Percentiles rank a stretch among this genome's conserved stretches.
These are phyloP conservation scores for Tigriopus californicus DNA, from an alignment of 2,888 invertebrate genomes.

Conservation along the genomic window DNA sequence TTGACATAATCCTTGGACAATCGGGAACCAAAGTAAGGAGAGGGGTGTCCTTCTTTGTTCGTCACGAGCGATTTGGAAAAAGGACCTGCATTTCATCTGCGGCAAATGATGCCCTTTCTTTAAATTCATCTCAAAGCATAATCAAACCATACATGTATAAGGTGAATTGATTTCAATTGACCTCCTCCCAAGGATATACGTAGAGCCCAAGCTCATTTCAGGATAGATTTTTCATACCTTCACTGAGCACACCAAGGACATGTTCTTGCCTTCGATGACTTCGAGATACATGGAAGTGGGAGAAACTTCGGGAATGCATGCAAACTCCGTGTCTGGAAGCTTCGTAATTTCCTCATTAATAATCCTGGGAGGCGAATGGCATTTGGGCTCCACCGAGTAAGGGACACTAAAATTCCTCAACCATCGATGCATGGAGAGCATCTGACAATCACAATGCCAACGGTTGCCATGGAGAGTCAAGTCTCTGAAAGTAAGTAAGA, in stretches of 20 bases:
- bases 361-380: conserved; percentile 47
- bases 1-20: too few relatives aligned
- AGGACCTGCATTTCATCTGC: too few relatives aligned
- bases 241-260: conserved; percentile 58
- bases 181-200: too few relatives aligned
- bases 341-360: conserved; percentile 45
- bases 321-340: conserved; percentile 48
- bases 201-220: too few relatives aligned
- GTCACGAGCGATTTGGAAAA: too few relatives aligned
- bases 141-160: too few relatives aligned
- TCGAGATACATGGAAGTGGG: conserved; percentile 55
- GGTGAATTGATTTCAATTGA: too few relatives aligned
- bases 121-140: too few relatives aligned
- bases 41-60: too few relatives aligned
- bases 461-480: conserved; percentile 66
- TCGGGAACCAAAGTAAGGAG: too few relatives aligned
- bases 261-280: conserved; percentile 57
- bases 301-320: conserved; percentile 58
- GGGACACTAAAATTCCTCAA: conserved; percentile 54
- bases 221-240: conserved; percentile 21
- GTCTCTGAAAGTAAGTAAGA: conserved; percentile 31
- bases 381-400: conserved; percentile 55
- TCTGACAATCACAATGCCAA: conserved; percentile 70
- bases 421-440: conserved; percentile 57
- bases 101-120: too few relatives aligned